Conservation (phyloP, 2,888 invertebrate genomes). For the Cosmopolites sordidus region DNA sequence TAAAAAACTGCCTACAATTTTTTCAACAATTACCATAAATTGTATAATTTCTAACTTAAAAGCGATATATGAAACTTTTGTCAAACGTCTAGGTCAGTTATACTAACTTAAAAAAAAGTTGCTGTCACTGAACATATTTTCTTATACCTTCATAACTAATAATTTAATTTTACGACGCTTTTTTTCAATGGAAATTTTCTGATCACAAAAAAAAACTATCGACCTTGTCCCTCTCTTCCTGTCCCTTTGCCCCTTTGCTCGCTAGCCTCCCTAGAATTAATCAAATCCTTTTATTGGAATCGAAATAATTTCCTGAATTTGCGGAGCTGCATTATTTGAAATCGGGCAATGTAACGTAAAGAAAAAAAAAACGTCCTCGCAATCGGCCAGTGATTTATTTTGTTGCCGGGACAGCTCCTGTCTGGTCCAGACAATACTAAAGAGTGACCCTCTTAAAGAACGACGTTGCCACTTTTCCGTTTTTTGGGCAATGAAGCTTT, state of each 20-base stretch:
- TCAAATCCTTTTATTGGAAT: constrained; percentile 34
- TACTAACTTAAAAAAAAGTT: no score
- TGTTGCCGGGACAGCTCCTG: constrained; percentile 19
- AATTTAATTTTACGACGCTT: no score
- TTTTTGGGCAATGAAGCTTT: no score
- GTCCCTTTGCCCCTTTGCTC: not conserved
- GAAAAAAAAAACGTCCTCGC: constrained; percentile 36
- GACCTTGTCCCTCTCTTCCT: not conserved
- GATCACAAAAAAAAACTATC: no score
- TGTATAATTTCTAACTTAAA: no score
- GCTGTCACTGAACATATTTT: no score
- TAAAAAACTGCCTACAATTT: no score
- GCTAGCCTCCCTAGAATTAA: constrained; percentile 17
- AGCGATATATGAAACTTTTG: no score
- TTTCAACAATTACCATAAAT: no score
- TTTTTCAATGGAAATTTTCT: no score
- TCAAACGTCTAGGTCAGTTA: no score
- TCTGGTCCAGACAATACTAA: constrained; percentile 25
- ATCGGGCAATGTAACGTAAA: constrained; percentile 40
- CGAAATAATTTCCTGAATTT: constrained; percentile 33
- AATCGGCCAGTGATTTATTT: constrained; percentile 25
- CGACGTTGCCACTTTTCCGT: constrained; percentile 11
- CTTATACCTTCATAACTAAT: no score
- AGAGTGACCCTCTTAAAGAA: constrained; percentile 21
- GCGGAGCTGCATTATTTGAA: constrained; percentile 23